Evolutionary conservation across 2,797 vertebrate genomes (phyloP).

Genomic region (Pampus argenteus): DNA sequence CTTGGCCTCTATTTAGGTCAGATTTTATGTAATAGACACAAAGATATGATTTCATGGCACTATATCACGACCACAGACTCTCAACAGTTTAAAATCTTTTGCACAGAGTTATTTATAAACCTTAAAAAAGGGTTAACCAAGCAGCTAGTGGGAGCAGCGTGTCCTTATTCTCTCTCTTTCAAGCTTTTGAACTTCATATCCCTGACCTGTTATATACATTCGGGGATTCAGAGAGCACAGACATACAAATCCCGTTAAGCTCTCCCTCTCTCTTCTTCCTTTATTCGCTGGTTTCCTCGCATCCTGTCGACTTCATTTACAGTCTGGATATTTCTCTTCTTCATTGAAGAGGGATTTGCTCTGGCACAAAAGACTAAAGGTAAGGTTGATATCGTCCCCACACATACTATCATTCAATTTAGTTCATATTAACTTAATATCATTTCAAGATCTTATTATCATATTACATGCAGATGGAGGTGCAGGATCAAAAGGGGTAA

Average conservation of each 20-base stretch:
- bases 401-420: background rate
- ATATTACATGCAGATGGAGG: constrained; percentile 53
- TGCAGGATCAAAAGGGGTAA: constrained; percentile 49
- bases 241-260: constrained; percentile 63
- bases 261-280: constrained; percentile 9
- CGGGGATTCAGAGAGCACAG: constrained; percentile 31
- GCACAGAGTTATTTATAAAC: constrained; percentile 4
- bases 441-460: background rate
- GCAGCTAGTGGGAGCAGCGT: constrained; percentile 54
- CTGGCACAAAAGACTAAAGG: constrained; percentile 94
- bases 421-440: background rate
- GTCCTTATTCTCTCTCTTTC: constrained; percentile 36
- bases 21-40: constrained; percentile 48
- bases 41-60: constrained; percentile 30
- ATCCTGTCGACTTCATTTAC: constrained; percentile 59
- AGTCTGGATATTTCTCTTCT: constrained; percentile 86
- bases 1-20: constrained; percentile 51
- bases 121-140: constrained; percentile 26
- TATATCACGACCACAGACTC: constrained; percentile 5
- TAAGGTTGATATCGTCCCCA: constrained; percentile 64
- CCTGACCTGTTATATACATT: constrained; percentile 41
- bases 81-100: constrained; percentile 7
- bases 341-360: constrained; percentile 92
- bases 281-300: constrained; percentile 36
- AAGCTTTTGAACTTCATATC: constrained; percentile 35